Conservation (phyloP, 2,797 vertebrate genomes). For the Vespertilio murinus region DNA sequence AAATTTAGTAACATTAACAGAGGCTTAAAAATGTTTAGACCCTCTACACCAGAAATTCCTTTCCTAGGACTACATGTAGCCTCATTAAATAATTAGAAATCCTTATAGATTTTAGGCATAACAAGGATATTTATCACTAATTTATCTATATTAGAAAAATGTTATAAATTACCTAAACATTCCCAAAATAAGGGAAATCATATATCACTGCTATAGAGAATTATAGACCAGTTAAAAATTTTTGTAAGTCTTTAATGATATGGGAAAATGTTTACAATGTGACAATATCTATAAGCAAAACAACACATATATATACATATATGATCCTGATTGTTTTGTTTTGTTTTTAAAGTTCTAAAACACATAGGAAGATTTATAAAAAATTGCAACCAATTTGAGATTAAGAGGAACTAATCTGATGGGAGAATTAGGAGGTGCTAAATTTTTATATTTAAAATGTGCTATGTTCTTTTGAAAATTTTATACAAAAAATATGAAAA, state of each 20-base stretch:
- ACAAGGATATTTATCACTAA: neutral
- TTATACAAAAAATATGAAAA: conserved; percentile 1
- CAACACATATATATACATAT: neutral
- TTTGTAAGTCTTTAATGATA: conserved; percentile 15
- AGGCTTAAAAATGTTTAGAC: neutral
- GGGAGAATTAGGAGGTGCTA: neutral
- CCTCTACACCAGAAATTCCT: neutral
- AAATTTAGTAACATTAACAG: neutral
- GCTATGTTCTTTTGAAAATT: neutral
- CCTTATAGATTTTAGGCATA: neutral
- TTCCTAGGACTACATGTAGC: neutral
- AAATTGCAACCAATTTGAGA: neutral
- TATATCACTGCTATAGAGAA: neutral
- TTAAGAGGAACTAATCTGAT: neutral
- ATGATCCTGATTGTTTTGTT: too few relatives aligned
- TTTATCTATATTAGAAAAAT: conserved; percentile 10
- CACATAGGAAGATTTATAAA: neutral
- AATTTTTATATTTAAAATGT: neutral
- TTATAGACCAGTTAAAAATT: neutral
- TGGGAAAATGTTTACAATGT: conserved; percentile 12
- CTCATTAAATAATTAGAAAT: conserved; percentile 18
- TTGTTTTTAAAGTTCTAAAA: neutral
- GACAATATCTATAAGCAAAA: neutral
- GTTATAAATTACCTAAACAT: neutral
- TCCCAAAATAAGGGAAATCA: neutral